Evolutionary conservation across 2,888 invertebrate species (phyloP), one percentile per base, ranked within the genome.

Genomic region (Meteorus cinctellus): DNA sequence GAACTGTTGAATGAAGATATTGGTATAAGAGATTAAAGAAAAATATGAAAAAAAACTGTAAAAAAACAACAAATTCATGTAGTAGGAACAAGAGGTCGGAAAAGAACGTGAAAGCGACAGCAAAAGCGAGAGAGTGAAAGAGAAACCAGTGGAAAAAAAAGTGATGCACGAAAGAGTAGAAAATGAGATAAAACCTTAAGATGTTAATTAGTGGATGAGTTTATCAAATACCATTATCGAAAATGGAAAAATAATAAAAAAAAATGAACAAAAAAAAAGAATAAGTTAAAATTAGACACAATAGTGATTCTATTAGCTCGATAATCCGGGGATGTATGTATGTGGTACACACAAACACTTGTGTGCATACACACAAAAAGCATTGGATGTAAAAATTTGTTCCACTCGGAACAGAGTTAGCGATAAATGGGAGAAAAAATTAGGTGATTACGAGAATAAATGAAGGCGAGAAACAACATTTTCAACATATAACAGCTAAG

Each of bases 231-330:
- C 79, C 55, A 79, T 76, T 71, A 24, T 66, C 71, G 31, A 41
- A 70, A 72, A 75, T 63, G 62, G 73, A 63, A 63, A 69, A 76
- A 48, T 48, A 73, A 68, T 36, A 12, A 74, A 31, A 45, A 41
- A 19, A 66, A 70, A 65, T 59, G 51, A 70, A 66, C 41, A 12
- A 71, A 71, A 68, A 67, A 67, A 24, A 65, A 74, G 74, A 73
- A 74, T 83, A 55, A 19, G n/a, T 55, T 19, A 81, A 70, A 79
- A 82, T 84, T 85, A 86, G 87, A 85, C 84, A 83, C 83, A 80
- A 85, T 84, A 85, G 85, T 86, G 85, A 86, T 86, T 86, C 84
- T 84, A 84, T 85, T 86, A 86, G 87, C 85, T 87, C 84, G 85
- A 80, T 80, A 81, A 55, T n/a, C 19, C 4, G 55, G 76, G 79